Evolutionary conservation across 1,140 invertebrate genomes (phyloP).

Genomic region (Euglossa dilemma): DNA sequence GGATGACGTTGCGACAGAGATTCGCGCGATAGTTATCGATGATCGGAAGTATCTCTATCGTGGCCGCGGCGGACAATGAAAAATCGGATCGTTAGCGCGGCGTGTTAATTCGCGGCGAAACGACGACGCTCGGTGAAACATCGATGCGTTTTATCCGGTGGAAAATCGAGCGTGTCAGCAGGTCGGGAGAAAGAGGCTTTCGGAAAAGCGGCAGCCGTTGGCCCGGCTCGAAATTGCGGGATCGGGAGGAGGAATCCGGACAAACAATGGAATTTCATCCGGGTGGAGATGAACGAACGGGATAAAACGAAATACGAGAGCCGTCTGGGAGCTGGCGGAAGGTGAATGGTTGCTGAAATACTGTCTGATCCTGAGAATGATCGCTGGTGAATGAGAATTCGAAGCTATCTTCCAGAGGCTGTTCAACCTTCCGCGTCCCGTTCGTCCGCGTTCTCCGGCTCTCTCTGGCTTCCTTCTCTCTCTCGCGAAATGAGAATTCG

Average conservation of each 20-base stretch:
- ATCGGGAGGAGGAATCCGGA: not conserved
- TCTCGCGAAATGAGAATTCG: slow-evolving; percentile 34
- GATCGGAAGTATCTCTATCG: not conserved
- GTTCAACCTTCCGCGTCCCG: not conserved
- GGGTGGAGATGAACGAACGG: slow-evolving; percentile 19
- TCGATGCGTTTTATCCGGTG: not conserved
- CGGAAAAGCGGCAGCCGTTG: not conserved
- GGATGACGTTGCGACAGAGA: no score
- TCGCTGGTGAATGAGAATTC: slow-evolving; percentile 25
- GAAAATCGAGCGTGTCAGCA: slow-evolving; percentile 20
- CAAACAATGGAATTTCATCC: slow-evolving; percentile 49
- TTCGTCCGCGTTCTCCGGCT: slow-evolving; percentile 6
- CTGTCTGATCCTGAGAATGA: slow-evolving; percentile 37
- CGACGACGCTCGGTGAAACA: not conserved
- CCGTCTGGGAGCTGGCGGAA: not conserved
- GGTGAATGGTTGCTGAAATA: slow-evolving; percentile 31
- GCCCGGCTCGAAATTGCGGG: not conserved
- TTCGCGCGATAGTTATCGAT: not conserved
- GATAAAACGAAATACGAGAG: slow-evolving; percentile 39
- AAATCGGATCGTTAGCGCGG: not conserved
- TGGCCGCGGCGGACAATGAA: not conserved
- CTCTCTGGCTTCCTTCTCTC: slow-evolving; percentile 5
- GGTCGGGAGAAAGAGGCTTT: not conserved
- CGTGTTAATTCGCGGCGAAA: slow-evolving; percentile 16
- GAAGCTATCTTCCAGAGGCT: not conserved